A percentile compares a stretch with the other conserved stretches of the same genome.
phyloP scores from a whole-genome alignment of 2,888 invertebrate species.

The Cephonodes hylas region DNA sequence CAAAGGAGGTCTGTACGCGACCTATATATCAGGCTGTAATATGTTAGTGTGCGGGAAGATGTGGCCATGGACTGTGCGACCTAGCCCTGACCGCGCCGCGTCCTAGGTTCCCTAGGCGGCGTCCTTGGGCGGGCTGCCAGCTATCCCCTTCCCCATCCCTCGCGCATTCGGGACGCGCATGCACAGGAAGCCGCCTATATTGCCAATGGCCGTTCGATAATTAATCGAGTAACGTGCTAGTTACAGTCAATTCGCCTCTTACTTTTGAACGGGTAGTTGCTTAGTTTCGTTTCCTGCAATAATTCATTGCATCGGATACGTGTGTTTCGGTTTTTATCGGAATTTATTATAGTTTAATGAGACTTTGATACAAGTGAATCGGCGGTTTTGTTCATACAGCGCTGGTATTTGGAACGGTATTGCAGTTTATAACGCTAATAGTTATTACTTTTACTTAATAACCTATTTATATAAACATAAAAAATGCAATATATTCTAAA shows the following conservation, averaged over 20 bases:
- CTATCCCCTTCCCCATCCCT: conserved; percentile 27
- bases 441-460: neutral
- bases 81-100: conserved; percentile 61
- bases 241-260: conserved; percentile 32
- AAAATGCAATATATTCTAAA: too few relatives aligned
- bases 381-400: neutral
- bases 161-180: conserved; percentile 33
- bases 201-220: conserved; percentile 53
- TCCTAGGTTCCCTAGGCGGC: conserved; percentile 63
- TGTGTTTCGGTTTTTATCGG: neutral
- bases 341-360: neutral
- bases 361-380: neutral
- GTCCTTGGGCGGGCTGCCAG: conserved; percentile 72
- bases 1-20: neutral
- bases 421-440: neutral
- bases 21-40: neutral
- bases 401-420: neutral
- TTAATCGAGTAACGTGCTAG: conserved; percentile 33
- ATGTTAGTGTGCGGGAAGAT: neutral
- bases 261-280: conserved; percentile 28
- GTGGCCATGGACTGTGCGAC: conserved; percentile 24
- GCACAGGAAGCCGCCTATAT: conserved; percentile 59
- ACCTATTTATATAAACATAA: neutral
- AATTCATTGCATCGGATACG: neutral
- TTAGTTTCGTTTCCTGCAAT: conserved; percentile 18